A percentile compares a stretch with the other conserved stretches of the same genome.
These are phyloP conservation scores for Drosophila teissieri DNA, from an alignment of 1,140 invertebrate genomes.

Conservation along the genomic window DNA sequence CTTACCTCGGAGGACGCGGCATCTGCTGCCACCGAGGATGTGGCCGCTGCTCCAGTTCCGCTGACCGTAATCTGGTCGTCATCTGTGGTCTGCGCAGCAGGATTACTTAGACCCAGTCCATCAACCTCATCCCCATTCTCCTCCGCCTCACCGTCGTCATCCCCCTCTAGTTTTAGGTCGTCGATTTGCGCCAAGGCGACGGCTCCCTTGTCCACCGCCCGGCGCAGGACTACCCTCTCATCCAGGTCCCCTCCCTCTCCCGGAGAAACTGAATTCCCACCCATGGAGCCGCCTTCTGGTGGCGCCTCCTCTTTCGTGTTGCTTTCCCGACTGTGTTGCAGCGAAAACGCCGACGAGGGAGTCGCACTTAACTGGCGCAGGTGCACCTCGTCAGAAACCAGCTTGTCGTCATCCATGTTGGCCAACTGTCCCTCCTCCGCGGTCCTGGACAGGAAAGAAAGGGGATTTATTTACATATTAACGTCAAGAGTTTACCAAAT, in stretches of 20 bases:
- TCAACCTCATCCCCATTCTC: conserved; percentile 15
- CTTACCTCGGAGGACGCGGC: conserved; percentile 58
- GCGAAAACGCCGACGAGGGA: conserved; percentile 46
- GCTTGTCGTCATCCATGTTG: conserved; percentile 80
- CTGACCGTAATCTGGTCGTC: conserved; percentile 69
- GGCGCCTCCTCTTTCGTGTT: conserved; percentile 44
- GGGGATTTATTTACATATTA: background rate
- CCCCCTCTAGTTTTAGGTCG: conserved; percentile 63
- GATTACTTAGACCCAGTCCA: conserved; percentile 65
- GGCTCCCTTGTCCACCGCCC: conserved; percentile 54
- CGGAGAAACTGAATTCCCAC: background rate
- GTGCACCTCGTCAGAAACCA: conserved; percentile 77
- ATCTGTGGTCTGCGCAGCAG: conserved; percentile 67
- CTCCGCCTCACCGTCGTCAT: conserved; percentile 43
- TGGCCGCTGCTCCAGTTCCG: conserved; percentile 25
- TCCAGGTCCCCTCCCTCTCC: conserved; percentile 32
- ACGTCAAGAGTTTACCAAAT: too few species aligned
- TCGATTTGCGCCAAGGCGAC: conserved; percentile 76
- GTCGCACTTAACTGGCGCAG: conserved; percentile 74
- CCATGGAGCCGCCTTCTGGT: background rate
- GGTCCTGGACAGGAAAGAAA: conserved; percentile 26
- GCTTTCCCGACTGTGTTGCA: conserved; percentile 60
- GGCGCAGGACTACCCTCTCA: conserved; percentile 58
- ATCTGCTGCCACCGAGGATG: conserved; percentile 4
- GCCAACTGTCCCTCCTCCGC: conserved; percentile 58